phyloP scores from a whole-genome alignment of 1,140 invertebrate genomes.

The Nasonia vitripennis region DNA sequence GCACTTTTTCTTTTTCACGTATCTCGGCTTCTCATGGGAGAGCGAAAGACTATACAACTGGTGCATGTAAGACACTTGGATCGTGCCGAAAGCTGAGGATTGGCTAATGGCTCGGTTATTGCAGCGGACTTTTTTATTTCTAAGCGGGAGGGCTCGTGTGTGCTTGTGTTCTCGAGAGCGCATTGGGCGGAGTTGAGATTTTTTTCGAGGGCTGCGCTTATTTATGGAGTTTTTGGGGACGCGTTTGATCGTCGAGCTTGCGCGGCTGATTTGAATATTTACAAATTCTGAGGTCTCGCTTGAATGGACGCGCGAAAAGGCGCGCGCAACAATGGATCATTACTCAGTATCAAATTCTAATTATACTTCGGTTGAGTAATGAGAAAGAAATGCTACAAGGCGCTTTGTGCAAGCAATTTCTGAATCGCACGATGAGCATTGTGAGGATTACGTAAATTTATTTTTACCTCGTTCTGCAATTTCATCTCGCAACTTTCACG shows the following conservation, averaged over 20 bases:
- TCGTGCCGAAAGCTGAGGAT: background rate
- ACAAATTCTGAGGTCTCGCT: background rate
- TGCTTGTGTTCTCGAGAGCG: background rate
- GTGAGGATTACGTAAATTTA: background rate
- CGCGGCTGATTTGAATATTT: background rate
- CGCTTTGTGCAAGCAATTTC: background rate
- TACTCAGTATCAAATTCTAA: background rate
- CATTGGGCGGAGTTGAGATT: conserved; percentile 19
- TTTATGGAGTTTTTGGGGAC: background rate
- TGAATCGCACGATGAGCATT: background rate
- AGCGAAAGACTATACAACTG: background rate
- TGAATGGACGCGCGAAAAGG: background rate
- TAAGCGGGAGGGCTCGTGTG: background rate
- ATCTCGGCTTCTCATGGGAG: conserved; percentile 17
- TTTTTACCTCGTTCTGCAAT: background rate
- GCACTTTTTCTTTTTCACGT: conserved; percentile 11
- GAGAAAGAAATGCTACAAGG: background rate
- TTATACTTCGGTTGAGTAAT: conserved; percentile 1
- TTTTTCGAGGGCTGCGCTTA: background rate
- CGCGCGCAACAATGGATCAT: background rate
- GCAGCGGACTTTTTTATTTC: background rate
- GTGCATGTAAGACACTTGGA: background rate
- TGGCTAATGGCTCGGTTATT: conserved; percentile 34
- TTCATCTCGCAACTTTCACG: background rate
- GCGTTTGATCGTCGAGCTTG: background rate